Conservation (phyloP, 2,113 vertebrate species). For the Calypte anna region DNA sequence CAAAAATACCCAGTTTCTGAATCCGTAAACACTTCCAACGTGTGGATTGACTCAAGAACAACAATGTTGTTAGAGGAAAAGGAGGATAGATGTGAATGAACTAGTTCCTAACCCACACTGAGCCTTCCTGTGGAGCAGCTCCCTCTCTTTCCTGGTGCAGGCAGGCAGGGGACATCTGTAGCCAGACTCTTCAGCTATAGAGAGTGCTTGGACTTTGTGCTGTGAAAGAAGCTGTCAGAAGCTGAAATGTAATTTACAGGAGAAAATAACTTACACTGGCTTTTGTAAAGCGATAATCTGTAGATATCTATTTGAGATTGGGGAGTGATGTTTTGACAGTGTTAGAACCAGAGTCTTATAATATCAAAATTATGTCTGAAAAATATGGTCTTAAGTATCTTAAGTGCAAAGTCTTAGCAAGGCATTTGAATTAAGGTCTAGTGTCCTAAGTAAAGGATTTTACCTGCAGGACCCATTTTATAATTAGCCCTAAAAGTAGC, state of each 20-base stretch:
- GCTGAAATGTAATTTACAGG: neutral
- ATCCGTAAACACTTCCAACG: neutral
- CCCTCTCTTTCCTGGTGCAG: neutral
- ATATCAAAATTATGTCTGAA: neutral
- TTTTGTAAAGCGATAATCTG: neutral
- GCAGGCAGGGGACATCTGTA: accelerated
- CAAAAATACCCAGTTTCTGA: neutral
- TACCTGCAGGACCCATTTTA: neutral
- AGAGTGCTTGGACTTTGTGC: neutral
- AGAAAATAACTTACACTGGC: neutral
- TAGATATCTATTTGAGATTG: neutral
- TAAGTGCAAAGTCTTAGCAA: neutral
- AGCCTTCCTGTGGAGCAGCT: neutral
- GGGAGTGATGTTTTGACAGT: neutral
- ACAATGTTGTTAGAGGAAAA: neutral
- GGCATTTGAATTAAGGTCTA: neutral
- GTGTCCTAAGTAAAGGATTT: neutral
- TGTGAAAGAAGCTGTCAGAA: neutral
- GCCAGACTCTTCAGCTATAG: too few relatives aligned
- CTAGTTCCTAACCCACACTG: neutral
- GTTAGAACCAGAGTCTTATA: neutral
- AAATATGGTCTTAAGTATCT: neutral
- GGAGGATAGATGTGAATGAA: neutral
- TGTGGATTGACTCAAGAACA: neutral
- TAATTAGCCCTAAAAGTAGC: neutral